phyloP scores from a whole-genome alignment of 2,797 vertebrate genomes.

The Helarctos malayanus region DNA sequence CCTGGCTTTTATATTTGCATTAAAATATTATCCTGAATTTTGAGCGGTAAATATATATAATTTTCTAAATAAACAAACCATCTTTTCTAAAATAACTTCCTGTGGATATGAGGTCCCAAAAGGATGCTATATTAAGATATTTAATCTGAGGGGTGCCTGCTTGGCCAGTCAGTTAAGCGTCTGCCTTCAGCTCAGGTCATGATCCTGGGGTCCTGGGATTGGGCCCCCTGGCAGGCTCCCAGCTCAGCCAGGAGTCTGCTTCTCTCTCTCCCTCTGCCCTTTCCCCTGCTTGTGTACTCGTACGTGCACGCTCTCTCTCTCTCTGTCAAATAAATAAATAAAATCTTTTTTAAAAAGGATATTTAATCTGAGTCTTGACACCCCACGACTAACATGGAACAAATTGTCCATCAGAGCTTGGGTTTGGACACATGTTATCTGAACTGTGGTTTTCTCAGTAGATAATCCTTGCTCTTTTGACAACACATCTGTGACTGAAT shows the following conservation, averaged over 20 bases:
- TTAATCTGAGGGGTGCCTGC: not conserved
- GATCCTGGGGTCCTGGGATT: not conserved
- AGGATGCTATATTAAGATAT: slow-evolving; percentile 6
- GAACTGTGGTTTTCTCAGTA: slow-evolving; percentile 16
- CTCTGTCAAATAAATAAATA: not conserved
- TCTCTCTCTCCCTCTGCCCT: not conserved
- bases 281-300: not conserved
- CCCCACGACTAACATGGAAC: slow-evolving; percentile 10
- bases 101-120: not conserved
- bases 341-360: not conserved
- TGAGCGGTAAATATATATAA: slow-evolving; percentile 7
- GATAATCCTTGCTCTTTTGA: slow-evolving; percentile 57
- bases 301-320: not conserved
- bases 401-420: slow-evolving; percentile 58
- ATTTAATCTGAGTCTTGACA: slow-evolving; percentile 58
- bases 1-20: slow-evolving; percentile 56
- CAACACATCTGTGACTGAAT: slow-evolving; percentile 22
- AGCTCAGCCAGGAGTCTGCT: not conserved
- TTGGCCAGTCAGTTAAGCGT: not conserved
- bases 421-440: slow-evolving; percentile 27
- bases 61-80: slow-evolving; percentile 38
- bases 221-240: too few relatives aligned
- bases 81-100: slow-evolving; percentile 50
- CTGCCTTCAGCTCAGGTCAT: not conserved
- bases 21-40: slow-evolving; percentile 47